Percentiles rank a stretch among this genome's conserved stretches.
These are phyloP conservation scores for Drosophila ficusphila DNA, from an alignment of 1,140 invertebrate genomes.

Conservation along the genomic window DNA sequence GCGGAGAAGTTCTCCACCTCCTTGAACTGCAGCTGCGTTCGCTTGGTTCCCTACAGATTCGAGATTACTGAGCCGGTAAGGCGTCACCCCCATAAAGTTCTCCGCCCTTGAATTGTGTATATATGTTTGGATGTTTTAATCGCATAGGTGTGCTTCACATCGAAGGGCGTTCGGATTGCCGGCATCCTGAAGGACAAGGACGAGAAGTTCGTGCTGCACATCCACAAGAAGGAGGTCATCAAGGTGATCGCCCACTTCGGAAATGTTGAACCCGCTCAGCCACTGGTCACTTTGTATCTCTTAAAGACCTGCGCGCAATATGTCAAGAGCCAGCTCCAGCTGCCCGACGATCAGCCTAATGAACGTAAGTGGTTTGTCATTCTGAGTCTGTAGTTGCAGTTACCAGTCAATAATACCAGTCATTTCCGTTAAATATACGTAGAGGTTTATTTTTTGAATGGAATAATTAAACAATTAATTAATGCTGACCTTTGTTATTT, in stretches of 20 bases:
- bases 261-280: not conserved
- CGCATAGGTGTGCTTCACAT: constrained; percentile 9
- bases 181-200: constrained; percentile 10
- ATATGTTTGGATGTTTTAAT: not conserved
- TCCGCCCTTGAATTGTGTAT: constrained; percentile 14
- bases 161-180: constrained; percentile 17
- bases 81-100: not conserved
- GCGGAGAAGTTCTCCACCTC: not conserved
- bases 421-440: too few relatives aligned
- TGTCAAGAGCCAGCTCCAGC: constrained; percentile 85
- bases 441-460: too few relatives aligned
- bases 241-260: constrained; percentile 32
- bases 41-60: constrained; percentile 24
- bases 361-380: constrained; percentile 64
- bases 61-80: constrained; percentile 28
- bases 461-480: too few relatives aligned
- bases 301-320: constrained; percentile 28
- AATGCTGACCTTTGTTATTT: constrained; percentile 15
- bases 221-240: constrained; percentile 33
- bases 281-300: constrained; percentile 19
- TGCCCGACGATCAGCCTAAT: constrained; percentile 84
- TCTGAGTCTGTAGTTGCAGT: too few relatives aligned
- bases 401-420: too few relatives aligned
- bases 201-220: constrained; percentile 21
- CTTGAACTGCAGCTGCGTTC: constrained; percentile 12